Evolutionary conservation across 2,797 vertebrate genomes (phyloP).

Genomic region (Pangasius krempfi): DNA sequence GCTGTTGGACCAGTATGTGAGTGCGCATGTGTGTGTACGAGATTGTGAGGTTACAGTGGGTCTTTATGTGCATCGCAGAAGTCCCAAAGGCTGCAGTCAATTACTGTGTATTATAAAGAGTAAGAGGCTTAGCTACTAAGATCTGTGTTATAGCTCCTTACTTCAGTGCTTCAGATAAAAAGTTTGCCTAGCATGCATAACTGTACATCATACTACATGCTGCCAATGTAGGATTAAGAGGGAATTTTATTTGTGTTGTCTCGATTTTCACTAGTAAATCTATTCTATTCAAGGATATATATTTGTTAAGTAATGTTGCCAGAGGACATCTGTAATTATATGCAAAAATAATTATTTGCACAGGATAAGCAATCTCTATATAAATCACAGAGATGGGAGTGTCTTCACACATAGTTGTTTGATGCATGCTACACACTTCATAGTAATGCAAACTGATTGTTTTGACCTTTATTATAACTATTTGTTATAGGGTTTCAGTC

Average conservation of each 20-base stretch:
- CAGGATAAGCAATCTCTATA: neutral
- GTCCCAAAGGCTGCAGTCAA: conserved; percentile 55
- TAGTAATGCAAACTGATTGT: neutral
- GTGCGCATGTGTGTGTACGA: conserved; percentile 38
- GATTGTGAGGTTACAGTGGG: conserved; percentile 53
- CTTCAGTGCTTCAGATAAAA: conserved; percentile 1
- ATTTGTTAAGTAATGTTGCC: neutral
- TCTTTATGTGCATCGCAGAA: conserved; percentile 57
- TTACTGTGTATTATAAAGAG: conserved; percentile 55
- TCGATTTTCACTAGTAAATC: neutral
- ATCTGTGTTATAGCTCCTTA: conserved; percentile 23
- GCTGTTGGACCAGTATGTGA: conserved; percentile 43
- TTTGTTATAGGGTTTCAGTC: neutral
- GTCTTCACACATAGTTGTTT: neutral
- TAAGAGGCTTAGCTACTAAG: conserved; percentile 27
- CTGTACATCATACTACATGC: neutral
- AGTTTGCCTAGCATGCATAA: neutral
- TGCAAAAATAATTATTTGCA: neutral
- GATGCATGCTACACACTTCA: neutral
- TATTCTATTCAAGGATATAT: neutral
- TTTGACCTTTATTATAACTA: neutral
- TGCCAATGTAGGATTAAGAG: neutral
- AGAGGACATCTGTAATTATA: neutral
- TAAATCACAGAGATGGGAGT: neutral
- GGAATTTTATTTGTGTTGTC: neutral